Evolutionary conservation across 2,888 invertebrate species (phyloP), one percentile per base, ranked within the genome.

Genomic region (Cremastinae sp.): DNA sequence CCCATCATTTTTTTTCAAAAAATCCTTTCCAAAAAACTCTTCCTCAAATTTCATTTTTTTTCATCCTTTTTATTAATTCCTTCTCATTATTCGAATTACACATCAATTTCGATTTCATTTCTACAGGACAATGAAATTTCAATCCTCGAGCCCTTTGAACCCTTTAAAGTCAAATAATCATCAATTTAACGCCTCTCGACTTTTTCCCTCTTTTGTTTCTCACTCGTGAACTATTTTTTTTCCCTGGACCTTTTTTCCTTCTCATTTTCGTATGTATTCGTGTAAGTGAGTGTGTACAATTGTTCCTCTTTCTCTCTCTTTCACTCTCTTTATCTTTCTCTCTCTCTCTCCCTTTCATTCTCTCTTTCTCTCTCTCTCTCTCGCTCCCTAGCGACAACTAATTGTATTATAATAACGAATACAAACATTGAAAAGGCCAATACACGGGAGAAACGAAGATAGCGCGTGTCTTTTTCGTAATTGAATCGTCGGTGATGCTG

Each of bases 391-490:
- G 82, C 81, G 82, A 82, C 83, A 82, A 83, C 86, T 85, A 87
- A 77, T 74, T 85, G 83, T 84, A 83, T 81, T 70, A 82, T 87
- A 85, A 82, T 82, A 85, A 84, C 82, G 82, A 86, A 86, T 86
- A 86, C 81, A 86, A 87, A 86, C 83, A 85, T 86, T 85, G 83
- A 85, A 83, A 87, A 87, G 87, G 87, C 87, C 85, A 88, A 87
- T 84, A 82, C 83, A 86, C 82, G 83, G 84, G 28, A 86, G 82
- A 81, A 70, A 70, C 83, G 82, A 82, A 85, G 83, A 82, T 86
- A 85, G 84, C 85, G 83, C 83, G 3, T 68, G 45, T 61, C 45
- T 14, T 47, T 35, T 35, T 28, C 35, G 22, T 58, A 9, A 49
- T 53, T 28, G 7, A 28, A 55, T 76, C 71, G 83, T 85, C 80